phyloP scores from a whole-genome alignment of 2,888 invertebrate species.

The Pseudococcus viburni region DNA sequence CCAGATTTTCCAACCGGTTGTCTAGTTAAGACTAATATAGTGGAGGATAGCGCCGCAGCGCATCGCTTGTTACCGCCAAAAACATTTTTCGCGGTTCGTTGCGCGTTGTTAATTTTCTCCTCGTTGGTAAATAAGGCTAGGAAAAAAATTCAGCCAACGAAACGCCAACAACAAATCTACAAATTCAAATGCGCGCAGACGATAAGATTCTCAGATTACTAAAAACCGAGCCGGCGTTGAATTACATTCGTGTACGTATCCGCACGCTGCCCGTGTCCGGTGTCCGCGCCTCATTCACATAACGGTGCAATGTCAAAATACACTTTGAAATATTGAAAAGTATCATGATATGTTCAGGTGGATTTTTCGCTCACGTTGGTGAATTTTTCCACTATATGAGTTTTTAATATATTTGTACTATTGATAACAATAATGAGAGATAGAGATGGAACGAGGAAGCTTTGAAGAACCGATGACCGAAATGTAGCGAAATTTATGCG shows the following conservation, averaged over 20 bases:
- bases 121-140: background rate
- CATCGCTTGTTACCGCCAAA: conserved; percentile 44
- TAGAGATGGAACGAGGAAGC: background rate
- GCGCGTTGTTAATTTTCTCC: conserved; percentile 42
- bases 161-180: conserved; percentile 16
- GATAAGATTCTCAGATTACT: conserved; percentile 58
- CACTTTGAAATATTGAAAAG: conserved; percentile 45
- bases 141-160: background rate
- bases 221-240: conserved; percentile 22
- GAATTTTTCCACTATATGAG: background rate
- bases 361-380: background rate
- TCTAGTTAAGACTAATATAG: conserved; percentile 13
- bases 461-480: background rate
- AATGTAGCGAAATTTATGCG: conserved; percentile 49
- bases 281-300: background rate
- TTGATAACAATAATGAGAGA: background rate
- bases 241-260: conserved; percentile 27
- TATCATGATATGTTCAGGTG: conserved; percentile 22
- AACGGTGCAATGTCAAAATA: conserved; percentile 38
- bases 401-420: background rate
- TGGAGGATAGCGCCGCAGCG: background rate
- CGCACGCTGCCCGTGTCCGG: background rate
- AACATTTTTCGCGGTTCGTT: conserved; percentile 54
- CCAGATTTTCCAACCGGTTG: conserved; percentile 17
- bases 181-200: conserved; percentile 6